A percentile compares a stretch with the other conserved stretches of the same genome.
Conservation (phyloP, 37 sponge, comb jelly and placozoan genomes). For the Diacarnus erythraeanus region DNA sequence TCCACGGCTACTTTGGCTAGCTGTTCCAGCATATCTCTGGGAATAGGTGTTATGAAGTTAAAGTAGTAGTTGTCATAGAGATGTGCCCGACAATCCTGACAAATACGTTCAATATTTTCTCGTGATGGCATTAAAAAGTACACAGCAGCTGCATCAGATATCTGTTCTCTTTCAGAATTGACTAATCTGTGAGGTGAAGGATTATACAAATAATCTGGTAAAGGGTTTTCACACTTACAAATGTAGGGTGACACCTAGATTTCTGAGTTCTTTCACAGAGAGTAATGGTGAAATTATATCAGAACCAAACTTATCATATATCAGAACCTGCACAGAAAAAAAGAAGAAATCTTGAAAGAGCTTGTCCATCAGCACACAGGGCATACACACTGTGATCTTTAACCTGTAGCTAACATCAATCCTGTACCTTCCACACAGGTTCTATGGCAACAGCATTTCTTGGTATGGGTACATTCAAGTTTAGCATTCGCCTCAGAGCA, state of each 20-base stretch:
- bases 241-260: constrained; percentile 92
- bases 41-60: constrained; percentile 91
- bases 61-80: constrained; percentile 85
- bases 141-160: constrained; percentile 90
- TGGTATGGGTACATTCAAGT: constrained; percentile 52
- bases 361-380: background rate
- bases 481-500: constrained; percentile 76
- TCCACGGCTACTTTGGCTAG: constrained; percentile 84
- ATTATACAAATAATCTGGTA: background rate
- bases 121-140: constrained; percentile 88
- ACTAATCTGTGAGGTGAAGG: constrained; percentile 36
- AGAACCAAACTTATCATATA: constrained; percentile 93
- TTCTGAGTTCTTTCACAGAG: constrained; percentile 87
- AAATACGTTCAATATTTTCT: constrained; percentile 78
- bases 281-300: constrained; percentile 98
- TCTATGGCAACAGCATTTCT: constrained; percentile 40
- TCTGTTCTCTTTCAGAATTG: constrained; percentile 77
- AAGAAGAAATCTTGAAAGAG: background rate
- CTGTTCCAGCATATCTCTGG: constrained; percentile 83
- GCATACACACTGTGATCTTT: background rate
- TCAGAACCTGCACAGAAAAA: constrained; percentile 65
- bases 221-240: constrained; percentile 48
- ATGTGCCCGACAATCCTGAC: constrained; percentile 81
- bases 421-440: constrained; percentile 77
- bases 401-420: background rate